Evolutionary conservation across 2,888 invertebrate species (phyloP).

Genomic region (Patella depressa): DNA sequence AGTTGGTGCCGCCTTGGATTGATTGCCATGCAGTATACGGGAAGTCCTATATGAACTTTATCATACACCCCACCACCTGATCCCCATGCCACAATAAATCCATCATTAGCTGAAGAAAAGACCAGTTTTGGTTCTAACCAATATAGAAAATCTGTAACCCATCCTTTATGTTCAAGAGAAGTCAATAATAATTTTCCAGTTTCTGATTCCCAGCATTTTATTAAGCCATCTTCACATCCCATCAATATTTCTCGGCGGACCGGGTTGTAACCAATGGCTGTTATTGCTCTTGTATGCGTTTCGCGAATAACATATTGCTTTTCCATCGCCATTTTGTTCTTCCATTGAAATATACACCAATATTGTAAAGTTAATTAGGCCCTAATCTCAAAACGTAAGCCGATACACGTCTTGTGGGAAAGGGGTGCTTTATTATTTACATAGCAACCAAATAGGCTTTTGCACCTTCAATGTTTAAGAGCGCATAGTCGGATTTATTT

Average conservation of each 20-base stretch:
- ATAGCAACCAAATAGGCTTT: too few species aligned
- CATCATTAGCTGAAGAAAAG: conserved; percentile 69
- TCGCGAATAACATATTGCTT: conserved; percentile 63
- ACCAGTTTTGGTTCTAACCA: conserved; percentile 67
- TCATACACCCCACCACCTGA: conserved; percentile 59
- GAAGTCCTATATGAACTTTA: conserved; percentile 64
- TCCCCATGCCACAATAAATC: conserved; percentile 65
- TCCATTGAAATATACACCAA: too few species aligned
- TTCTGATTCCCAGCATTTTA: conserved; percentile 68
- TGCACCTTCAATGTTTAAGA: too few species aligned
- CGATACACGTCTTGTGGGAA: too few species aligned
- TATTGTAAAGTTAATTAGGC: too few species aligned
- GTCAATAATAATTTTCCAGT: conserved; percentile 61
- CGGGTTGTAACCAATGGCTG: conserved; percentile 68
- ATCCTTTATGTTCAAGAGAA: conserved; percentile 67
- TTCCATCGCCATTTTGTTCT: conserved; percentile 68
- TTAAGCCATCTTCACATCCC: conserved; percentile 70
- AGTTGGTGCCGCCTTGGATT: conserved; percentile 65
- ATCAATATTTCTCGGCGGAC: conserved; percentile 66
- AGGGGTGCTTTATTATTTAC: too few species aligned
- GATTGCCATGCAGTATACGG: conserved; percentile 69
- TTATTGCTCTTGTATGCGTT: conserved; percentile 66
- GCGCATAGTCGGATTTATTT: too few species aligned
- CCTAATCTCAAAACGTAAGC: too few species aligned
- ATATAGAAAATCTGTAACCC: conserved; percentile 70